Percentiles rank a stretch among this genome's conserved stretches.
Conservation (phyloP, 2,797 vertebrate species). For the Erethizon dorsatum region DNA sequence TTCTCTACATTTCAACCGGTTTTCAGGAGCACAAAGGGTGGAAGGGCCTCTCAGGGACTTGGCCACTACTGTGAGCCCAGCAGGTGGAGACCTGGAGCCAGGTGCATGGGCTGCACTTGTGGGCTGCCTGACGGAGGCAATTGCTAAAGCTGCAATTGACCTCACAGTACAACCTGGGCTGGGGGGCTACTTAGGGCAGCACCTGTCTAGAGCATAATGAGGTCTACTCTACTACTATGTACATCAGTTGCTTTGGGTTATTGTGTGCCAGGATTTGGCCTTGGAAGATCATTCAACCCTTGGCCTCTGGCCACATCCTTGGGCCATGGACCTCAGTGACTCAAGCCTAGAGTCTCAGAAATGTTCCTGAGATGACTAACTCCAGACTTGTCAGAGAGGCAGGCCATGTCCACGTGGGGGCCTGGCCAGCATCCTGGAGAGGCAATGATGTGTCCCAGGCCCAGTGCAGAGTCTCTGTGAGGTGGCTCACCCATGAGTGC, state of each 20-base stretch:
- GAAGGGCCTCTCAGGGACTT: background rate
- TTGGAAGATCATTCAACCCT: background rate
- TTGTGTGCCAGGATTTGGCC: background rate
- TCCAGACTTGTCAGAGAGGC: background rate
- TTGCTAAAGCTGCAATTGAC: background rate
- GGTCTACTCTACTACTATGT: background rate
- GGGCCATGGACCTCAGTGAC: background rate
- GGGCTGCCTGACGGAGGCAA: background rate
- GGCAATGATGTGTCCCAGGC: background rate
- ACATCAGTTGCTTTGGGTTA: background rate
- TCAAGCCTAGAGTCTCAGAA: background rate
- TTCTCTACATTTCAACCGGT: background rate
- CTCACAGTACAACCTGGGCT: background rate
- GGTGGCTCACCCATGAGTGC: background rate
- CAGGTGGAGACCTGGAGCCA: background rate
- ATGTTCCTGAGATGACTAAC: background rate
- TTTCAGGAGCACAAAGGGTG: no score
- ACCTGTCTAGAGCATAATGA: background rate
- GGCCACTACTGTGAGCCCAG: background rate
- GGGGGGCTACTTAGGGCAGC: background rate
- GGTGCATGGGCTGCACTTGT: rapidly evolving
- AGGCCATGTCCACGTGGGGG: background rate
- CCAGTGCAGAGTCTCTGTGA: background rate
- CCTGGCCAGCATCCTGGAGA: background rate
- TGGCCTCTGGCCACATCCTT: background rate